Base-by-base conservation (phyloP, 2,888 invertebrate species). In the Drosophila subquinaria region DNA sequence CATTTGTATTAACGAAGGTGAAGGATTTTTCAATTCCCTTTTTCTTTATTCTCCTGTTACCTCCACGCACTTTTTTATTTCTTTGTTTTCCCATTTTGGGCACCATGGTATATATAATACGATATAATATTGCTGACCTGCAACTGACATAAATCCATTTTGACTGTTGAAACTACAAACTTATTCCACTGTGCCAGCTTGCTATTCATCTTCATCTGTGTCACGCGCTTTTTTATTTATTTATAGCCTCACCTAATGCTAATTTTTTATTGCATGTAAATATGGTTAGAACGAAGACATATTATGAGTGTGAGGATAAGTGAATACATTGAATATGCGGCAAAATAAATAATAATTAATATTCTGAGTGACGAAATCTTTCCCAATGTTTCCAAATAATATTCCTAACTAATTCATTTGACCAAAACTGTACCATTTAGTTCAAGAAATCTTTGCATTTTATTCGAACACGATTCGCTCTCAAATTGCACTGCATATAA, bases 1-100 rank as follows among this genome's bases (percentile, higher is more conserved):
- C 90, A 92, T 91, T 91, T 91, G 91, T 91, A 87, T 87, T 82
- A 90, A 74, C 79, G 84, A 87, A 88, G 86, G 84, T 91, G 91
- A 89, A 89, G 87, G 85, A 90, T 90, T 91, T 91, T 87, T 86
- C 87, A 88, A 83, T 90, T 85, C 67, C 59, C 57, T 20, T 20
- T 61, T 74, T 62, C 17, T 60, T 55, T 40, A 20, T 17, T 9
- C 27, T 47, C 17, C 23, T 43, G 36, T 38, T 57, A 15, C 43
- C n/a, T 17, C 38, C 5, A 9, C 42, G 15, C 33, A 53, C 62
- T 69, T 56, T 57, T 48, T 36, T 11, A 51, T 65, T 67, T 42
- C 69, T 74, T 82, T 79, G 52, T 77, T 74, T 77, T 69, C 45
- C 56, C 68, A 23, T 76, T 72, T 69, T 15, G 15, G 15, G 35